These are phyloP conservation scores for Glaucomys volans DNA, from an alignment of 2,113 vertebrate genomes.

Conservation along the genomic window DNA sequence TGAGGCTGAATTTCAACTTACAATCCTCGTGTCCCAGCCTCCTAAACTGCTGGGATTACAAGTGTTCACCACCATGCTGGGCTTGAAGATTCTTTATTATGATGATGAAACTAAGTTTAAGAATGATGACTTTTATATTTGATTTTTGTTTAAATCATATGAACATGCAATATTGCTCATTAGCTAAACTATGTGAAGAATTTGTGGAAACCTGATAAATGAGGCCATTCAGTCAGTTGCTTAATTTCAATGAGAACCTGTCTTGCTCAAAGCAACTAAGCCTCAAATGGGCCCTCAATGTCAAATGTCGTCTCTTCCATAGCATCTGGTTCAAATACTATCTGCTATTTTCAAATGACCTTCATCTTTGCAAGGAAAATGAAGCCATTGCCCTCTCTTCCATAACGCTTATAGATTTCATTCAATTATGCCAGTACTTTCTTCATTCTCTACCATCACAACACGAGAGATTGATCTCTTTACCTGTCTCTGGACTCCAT, in stretches of 20 bases:
- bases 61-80: too few relatives aligned
- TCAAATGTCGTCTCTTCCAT: neutral
- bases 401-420: neutral
- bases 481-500: neutral
- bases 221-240: neutral
- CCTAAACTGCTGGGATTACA: too few relatives aligned
- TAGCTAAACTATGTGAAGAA: slow-evolving; percentile 52
- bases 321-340: neutral
- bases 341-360: slow-evolving; percentile 5
- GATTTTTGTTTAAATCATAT: slow-evolving; percentile 35
- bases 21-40: too few relatives aligned
- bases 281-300: neutral
- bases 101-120: slow-evolving; percentile 21
- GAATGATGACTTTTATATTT: neutral
- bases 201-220: slow-evolving; percentile 14
- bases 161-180: slow-evolving; percentile 4
- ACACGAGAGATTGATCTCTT: neutral
- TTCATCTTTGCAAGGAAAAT: slow-evolving; percentile 25
- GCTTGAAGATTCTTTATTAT: neutral
- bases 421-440: neutral
- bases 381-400: neutral
- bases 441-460: neutral
- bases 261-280: neutral
- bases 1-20: too few relatives aligned
- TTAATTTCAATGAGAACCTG: slow-evolving; percentile 61